phyloP scores from a whole-genome alignment of 92 coral and sea anemone genomes.

The Scolanthus callimorphus region DNA sequence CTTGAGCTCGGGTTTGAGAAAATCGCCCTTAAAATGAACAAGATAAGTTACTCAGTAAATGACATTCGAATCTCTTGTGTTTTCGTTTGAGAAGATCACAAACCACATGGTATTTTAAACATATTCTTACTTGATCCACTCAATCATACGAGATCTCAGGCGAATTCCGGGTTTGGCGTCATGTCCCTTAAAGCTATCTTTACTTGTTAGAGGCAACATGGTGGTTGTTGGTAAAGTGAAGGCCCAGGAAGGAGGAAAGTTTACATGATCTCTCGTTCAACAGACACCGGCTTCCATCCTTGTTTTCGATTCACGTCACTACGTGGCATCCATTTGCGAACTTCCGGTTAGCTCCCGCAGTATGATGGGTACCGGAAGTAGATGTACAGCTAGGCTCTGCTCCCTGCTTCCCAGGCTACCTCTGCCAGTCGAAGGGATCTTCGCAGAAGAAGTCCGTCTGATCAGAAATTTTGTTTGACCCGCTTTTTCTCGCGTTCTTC shows the following conservation, averaged over 20 bases:
- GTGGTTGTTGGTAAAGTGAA: conserved; percentile 10
- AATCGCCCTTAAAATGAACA: conserved; percentile 56
- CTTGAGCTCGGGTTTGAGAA: conserved; percentile 77
- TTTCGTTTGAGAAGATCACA: too few relatives aligned
- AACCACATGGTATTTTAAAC: too few relatives aligned
- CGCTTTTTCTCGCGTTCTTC: too few relatives aligned
- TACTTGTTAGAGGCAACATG: conserved; percentile 94
- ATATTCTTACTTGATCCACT: conserved; percentile 76
- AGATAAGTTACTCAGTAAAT: too few relatives aligned
- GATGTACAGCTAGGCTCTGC: too few relatives aligned
- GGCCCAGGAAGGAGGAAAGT: conserved; percentile 5
- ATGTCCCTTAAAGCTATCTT: conserved; percentile 88
- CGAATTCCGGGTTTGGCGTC: conserved; percentile 85
- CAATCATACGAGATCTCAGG: conserved; percentile 60
- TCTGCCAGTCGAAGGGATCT: too few relatives aligned
- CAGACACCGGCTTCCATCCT: conserved; percentile 8
- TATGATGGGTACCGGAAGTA: conserved; percentile 43
- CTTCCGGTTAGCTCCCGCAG: conserved; percentile 21
- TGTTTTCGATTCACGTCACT: conserved; percentile 18
- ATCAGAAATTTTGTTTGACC: too few relatives aligned
- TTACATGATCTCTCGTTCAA: not conserved
- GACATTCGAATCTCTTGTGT: too few relatives aligned
- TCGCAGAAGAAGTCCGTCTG: too few relatives aligned
- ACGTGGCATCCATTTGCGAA: conserved; percentile 29
- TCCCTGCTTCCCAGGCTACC: too few relatives aligned